Evolutionary conservation across 92 coral and sea anemone species (phyloP).

Genomic region (Desmophyllum pertusum): DNA sequence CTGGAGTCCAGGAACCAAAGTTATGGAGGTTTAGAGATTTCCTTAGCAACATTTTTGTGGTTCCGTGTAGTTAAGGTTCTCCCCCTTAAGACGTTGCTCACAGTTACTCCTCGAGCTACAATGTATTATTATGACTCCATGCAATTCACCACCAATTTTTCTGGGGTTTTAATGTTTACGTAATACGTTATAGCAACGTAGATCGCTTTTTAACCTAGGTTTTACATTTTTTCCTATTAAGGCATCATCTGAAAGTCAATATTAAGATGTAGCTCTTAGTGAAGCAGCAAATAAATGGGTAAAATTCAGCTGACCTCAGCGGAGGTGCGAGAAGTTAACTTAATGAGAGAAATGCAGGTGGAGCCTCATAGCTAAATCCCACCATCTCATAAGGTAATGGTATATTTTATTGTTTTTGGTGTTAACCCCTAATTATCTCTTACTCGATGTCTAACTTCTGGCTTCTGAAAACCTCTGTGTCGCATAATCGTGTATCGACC

Average conservation of each 20-base stretch:
- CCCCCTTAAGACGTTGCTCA: too few species aligned
- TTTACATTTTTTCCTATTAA: not conserved
- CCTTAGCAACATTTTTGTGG: too few species aligned
- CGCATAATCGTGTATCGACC: too few species aligned
- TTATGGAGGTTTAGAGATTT: too few species aligned
- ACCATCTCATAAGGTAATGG: not conserved
- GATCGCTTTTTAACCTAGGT: not conserved
- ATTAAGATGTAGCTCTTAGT: not conserved
- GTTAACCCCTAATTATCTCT: not conserved
- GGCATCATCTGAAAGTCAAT: not conserved
- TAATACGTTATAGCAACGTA: too few species aligned
- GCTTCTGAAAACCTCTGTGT: too few species aligned
- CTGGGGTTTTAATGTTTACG: too few species aligned
- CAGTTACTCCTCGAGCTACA: too few species aligned
- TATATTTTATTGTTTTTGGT: not conserved
- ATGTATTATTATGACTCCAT: too few species aligned
- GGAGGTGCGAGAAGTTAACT: slow-evolving; percentile 1
- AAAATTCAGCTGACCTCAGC: not conserved
- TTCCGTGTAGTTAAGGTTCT: too few species aligned
- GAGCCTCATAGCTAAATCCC: not conserved
- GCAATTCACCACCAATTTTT: too few species aligned
- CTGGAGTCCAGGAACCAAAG: too few species aligned
- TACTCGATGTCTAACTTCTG: not conserved
- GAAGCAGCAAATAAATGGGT: not conserved
- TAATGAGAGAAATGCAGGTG: not conserved